A percentile compares a stretch with the other conserved stretches of the same genome.
These are phyloP conservation scores for Berghia stephanieae DNA, from an alignment of 1,140 invertebrate species.

Conservation along the genomic window DNA sequence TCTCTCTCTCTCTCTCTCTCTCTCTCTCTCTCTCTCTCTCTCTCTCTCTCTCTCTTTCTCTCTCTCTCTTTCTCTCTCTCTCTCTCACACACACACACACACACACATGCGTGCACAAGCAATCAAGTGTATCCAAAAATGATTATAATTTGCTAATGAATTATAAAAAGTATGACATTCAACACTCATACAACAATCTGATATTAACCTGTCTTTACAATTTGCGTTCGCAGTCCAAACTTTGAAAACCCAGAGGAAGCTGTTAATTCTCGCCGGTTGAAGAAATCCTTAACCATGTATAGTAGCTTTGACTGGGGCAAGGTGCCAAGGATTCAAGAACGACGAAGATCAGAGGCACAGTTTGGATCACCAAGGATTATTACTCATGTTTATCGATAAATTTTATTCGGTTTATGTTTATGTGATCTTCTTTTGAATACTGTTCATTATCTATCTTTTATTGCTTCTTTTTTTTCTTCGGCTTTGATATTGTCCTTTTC, in stretches of 20 bases:
- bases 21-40: not conserved
- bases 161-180: constrained; percentile 36
- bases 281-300: constrained; percentile 58
- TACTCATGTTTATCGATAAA: constrained; percentile 55
- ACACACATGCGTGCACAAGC: not conserved
- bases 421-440: not conserved
- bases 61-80: constrained; percentile 17
- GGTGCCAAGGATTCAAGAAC: constrained; percentile 49
- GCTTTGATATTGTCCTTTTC: too few species aligned
- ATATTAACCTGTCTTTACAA: not conserved
- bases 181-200: not conserved
- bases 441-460: too few species aligned
- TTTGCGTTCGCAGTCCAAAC: constrained; percentile 1
- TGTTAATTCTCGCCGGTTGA: constrained; percentile 46
- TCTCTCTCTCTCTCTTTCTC: not conserved
- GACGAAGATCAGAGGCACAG: constrained; percentile 44
- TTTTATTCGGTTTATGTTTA: constrained; percentile 6
- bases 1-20: not conserved
- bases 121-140: not conserved
- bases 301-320: constrained; percentile 61
- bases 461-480: too few species aligned
- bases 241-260: constrained; percentile 51
- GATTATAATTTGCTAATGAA: not conserved
- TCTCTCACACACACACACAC: not conserved
- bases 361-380: constrained; percentile 60